Evolutionary conservation across 1,140 invertebrate species (phyloP), one percentile per base, ranked within the genome.

Genomic region (Lordiphosa collinella): DNA sequence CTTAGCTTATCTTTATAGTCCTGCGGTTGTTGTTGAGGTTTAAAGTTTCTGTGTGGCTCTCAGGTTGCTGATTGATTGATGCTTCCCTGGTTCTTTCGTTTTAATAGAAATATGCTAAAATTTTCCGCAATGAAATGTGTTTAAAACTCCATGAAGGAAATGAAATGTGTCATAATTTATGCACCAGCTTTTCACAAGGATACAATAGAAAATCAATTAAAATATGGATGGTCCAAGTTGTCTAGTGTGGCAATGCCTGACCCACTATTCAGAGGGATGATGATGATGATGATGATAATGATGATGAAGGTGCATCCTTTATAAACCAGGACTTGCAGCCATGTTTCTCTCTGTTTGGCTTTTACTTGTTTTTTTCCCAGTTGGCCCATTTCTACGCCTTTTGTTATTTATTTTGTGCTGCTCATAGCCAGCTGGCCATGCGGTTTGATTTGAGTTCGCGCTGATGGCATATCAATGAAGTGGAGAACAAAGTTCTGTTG

Each of bases 1-100:
- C 44, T 56, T 53, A 47, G 43, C 58, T 70, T 72, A 79, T 74
- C 63, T 66, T 75, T 56, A 80, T 60, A 32, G 69, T 35, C 37
- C 38, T 70, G 76, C 35, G 70, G 70, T 68, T 74, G 55, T 62
- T 12, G 50, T 8, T 6, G 25, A 29, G 25, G 25, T 35, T 44
- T 52, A 57, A 68, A 75, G 57, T 38, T 32, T 60, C 32, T 22
- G 52, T 68, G 34, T 68, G 35, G 38, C 63, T 51, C 7, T 7
- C 46, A 38, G 22, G 11, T 48, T 63, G 25, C 38, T 37, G 25
- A 44, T 22, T 62, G 31, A 22, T 22, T 22, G 18, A 22, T 22
- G 18, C 18, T 4, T 5, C 3, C 6, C n/a, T n/a, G n/a, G 18
- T 22, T 22, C 18, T 22, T 22, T 5, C 18, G 1, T 22, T 22